Evolutionary conservation across 2,797 vertebrate genomes (phyloP).

Genomic region (Dryobates pubescens): DNA sequence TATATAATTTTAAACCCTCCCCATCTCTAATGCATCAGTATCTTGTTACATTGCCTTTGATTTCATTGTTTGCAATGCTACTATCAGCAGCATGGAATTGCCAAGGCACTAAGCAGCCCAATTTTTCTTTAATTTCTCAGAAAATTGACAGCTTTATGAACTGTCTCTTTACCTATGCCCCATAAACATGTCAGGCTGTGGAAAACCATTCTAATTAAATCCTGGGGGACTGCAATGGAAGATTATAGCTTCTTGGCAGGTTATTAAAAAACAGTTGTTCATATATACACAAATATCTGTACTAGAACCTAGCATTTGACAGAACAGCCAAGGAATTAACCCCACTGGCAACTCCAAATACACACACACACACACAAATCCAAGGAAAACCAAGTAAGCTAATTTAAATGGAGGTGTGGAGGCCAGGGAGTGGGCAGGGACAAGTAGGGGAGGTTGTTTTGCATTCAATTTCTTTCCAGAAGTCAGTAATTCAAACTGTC

Average conservation of each 20-base stretch:
- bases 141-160: constrained; percentile 89
- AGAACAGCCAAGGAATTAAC: constrained; percentile 77
- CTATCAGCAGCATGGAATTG: constrained; percentile 79
- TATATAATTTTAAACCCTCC: constrained; percentile 79
- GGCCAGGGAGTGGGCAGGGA: not conserved
- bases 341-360: constrained; percentile 61
- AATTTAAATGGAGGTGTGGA: not conserved
- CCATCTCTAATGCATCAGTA: constrained; percentile 81
- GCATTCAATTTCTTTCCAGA: constrained; percentile 3
- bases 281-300: constrained; percentile 82
- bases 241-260: constrained; percentile 84
- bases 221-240: constrained; percentile 77
- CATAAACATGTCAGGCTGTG: constrained; percentile 86
- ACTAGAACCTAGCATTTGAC: constrained; percentile 76
- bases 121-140: constrained; percentile 87
- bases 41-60: constrained; percentile 81
- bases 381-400: not conserved
- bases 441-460: not conserved
- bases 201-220: constrained; percentile 86
- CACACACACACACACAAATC: not conserved
- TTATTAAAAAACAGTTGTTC: constrained; percentile 88
- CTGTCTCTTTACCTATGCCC: constrained; percentile 87
- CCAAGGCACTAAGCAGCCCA: constrained; percentile 82
- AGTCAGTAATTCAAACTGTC: constrained; percentile 25
- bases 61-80: constrained; percentile 79